Base-by-base conservation (phyloP, 2,888 invertebrate genomes). In the Melipona bicolor region DNA sequence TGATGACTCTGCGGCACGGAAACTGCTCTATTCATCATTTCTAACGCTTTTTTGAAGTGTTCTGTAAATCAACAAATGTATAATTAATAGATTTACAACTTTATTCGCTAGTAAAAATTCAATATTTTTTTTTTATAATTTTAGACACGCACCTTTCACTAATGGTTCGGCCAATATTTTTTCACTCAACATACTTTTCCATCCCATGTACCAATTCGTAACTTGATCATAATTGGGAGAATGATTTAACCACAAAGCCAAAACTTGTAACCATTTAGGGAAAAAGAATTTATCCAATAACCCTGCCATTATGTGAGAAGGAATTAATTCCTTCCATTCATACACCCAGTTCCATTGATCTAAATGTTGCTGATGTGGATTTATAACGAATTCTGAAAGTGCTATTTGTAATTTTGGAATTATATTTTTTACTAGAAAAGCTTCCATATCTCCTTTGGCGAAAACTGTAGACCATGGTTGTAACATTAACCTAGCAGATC, bases 321-420 rank as follows among this genome's bases (percentile, higher is more conserved):
- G 97, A 67, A 99, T 95, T 92, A 99, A 95, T 87, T 98, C 98
- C 86, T 96, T 95, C 99, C 99, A 99, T 83, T 98, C 97, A 96
- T 98, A 97, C 50, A 99, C 98, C 97, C 98, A 99, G 89, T 97
- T 96, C 99, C 99, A 99, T 0, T 97, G 96, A 93, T 98, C 98
- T 91, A 97, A 94, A 91, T 96, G 96, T 92, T 97, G 97, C 87
- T 97, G 96, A 89, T 96, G 96, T 0, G 97, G 97, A 95, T 97
- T 97, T 75, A 97, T 97, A 3, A 96, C 95, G 75, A 97, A 95
- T 81, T 96, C 96, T 21, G 95, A 95, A n/a, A 96, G 92, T 0
- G 95, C 94, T 89, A 96, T 95, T 94, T 98, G 97, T 73, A 99
- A 95, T 94, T 98, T 98, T 56, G 99, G 99, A 88, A 98, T 96